Percentiles rank a stretch among this genome's conserved stretches.
Conservation (phyloP, 2,113 vertebrate genomes). For the Delphinus delphis region DNA sequence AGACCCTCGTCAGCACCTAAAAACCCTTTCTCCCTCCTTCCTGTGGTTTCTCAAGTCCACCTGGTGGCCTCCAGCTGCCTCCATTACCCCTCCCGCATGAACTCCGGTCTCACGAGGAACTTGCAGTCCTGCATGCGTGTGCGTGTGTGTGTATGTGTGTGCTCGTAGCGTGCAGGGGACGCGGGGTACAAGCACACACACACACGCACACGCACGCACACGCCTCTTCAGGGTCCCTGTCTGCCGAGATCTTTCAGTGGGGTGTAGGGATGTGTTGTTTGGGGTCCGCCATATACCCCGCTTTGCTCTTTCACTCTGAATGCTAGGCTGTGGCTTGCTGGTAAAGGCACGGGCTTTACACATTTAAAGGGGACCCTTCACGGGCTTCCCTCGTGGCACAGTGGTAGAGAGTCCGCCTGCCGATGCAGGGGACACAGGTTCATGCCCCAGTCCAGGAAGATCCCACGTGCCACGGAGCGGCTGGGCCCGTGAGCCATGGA, state of each 20-base stretch:
- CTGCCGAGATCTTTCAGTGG: background rate
- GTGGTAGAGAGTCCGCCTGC: too few species aligned
- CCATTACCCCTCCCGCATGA: background rate
- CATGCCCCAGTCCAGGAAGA: too few species aligned
- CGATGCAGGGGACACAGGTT: too few species aligned
- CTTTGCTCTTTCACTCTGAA: background rate
- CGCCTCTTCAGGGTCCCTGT: background rate
- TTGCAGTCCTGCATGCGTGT: background rate
- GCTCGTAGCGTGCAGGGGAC: too few species aligned
- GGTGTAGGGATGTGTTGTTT: background rate
- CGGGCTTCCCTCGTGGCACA: too few species aligned
- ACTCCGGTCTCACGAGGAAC: background rate
- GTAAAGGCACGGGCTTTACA: background rate
- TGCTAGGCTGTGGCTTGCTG: accelerated
- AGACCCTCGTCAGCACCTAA: background rate
- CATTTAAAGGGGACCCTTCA: background rate
- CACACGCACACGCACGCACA: background rate
- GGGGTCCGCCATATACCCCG: accelerated
- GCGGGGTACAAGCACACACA: background rate
- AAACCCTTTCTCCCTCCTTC: background rate
- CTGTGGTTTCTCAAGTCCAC: background rate
- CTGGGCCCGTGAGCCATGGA: too few species aligned
- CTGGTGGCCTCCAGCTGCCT: background rate
- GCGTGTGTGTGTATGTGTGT: too few species aligned
- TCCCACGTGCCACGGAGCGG: accelerated